phyloP scores from a whole-genome alignment of 2,113 vertebrate species.

The Hiodon tergisus region DNA sequence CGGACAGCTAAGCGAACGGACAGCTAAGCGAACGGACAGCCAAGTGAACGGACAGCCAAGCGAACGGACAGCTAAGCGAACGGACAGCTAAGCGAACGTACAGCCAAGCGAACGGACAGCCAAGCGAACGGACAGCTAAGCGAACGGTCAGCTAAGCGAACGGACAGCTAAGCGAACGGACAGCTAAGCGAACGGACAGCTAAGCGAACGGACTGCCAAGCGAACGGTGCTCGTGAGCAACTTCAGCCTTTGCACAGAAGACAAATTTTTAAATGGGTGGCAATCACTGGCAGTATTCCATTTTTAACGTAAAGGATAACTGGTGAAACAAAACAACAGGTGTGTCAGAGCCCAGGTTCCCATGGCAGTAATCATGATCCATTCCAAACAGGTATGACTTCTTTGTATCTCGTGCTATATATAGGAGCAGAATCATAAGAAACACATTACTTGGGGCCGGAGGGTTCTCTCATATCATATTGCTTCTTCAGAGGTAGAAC shows the following conservation, averaged over 20 bases:
- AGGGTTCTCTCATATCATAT: conserved; percentile 13
- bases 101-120: not conserved
- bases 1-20: too few relatives aligned
- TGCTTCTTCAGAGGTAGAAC: not conserved
- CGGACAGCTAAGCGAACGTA: not conserved
- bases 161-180: not conserved
- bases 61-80: not conserved
- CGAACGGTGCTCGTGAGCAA: not conserved
- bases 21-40: not conserved
- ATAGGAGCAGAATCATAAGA: conserved; percentile 20
- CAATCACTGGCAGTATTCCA: too few relatives aligned
- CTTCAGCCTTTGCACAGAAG: not conserved
- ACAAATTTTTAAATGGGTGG: too few relatives aligned
- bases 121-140: not conserved
- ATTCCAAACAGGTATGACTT: conserved; percentile 16
- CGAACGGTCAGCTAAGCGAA: not conserved
- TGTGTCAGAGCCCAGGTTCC: not conserved
- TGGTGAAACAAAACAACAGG: not conserved
- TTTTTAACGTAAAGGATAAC: too few relatives aligned
- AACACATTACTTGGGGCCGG: conserved; percentile 12
- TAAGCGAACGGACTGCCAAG: not conserved
- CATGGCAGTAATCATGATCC: not conserved
- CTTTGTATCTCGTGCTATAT: conserved; percentile 13
- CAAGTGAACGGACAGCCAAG: not conserved
- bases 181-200: not conserved